Conservation (phyloP, 2,113 vertebrate species). For the Orientallactaga bullata region DNA sequence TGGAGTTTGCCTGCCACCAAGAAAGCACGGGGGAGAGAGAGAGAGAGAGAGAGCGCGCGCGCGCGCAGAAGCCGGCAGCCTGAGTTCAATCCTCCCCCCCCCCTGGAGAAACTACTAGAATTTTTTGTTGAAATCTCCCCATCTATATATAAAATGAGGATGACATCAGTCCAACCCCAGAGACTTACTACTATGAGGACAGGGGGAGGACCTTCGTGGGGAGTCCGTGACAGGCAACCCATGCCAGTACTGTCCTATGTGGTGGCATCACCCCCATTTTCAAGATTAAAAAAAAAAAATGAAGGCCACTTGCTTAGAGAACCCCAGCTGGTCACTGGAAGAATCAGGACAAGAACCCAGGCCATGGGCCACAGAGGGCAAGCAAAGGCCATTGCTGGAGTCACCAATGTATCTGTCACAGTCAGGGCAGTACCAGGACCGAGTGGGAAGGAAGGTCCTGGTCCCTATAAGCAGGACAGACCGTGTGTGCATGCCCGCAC, state of each 20-base stretch:
- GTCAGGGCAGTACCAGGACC: too few species aligned
- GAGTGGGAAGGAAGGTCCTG: not conserved
- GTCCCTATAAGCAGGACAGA: not conserved
- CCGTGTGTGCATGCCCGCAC: accelerated
- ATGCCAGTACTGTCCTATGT: not conserved
- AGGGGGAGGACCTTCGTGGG: accelerated
- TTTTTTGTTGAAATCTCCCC: not conserved
- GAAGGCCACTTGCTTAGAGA: not conserved
- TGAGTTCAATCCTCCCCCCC: not conserved
- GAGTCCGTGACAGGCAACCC: accelerated
- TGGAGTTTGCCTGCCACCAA: accelerated
- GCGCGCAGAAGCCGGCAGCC: not conserved
- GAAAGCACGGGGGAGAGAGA: too few species aligned
- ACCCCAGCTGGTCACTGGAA: not conserved
- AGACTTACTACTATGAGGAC: accelerated
- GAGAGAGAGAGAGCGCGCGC: too few species aligned
- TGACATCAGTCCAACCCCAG: not conserved
- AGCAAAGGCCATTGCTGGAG: not conserved
- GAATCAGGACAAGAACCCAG: not conserved
- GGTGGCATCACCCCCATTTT: accelerated
- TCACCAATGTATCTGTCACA: accelerated
- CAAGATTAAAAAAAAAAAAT: not conserved
- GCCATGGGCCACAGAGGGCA: too few species aligned
- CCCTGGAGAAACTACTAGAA: too few species aligned
- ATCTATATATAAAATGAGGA: not conserved